Evolutionary conservation across 2,888 invertebrate genomes (phyloP).

Genomic region (Morinoia aosen): DNA sequence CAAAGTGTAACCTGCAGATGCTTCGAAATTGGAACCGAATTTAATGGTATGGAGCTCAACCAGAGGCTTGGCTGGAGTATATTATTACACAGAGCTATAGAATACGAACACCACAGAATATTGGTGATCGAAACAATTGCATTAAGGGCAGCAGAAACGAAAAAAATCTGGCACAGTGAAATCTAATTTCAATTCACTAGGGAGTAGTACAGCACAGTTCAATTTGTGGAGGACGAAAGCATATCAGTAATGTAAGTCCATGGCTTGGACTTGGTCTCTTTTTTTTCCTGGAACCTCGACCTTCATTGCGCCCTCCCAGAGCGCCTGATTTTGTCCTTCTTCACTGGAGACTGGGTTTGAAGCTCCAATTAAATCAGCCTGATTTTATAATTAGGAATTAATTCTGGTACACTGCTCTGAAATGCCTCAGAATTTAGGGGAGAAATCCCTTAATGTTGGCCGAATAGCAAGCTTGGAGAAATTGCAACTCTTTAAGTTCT

Average conservation of each 20-base stretch:
- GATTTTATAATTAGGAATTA: conserved; percentile 14
- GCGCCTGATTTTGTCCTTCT: background rate
- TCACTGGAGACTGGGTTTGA: background rate
- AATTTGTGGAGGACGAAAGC: background rate
- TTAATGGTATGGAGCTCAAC: too few species aligned
- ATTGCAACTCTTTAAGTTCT: background rate
- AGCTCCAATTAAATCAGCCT: conserved; percentile 7
- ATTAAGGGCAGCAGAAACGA: background rate
- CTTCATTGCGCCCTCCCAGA: background rate
- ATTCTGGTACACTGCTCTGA: background rate
- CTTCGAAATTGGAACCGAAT: too few species aligned
- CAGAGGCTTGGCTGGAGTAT: too few species aligned
- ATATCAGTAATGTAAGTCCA: background rate
- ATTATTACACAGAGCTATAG: too few species aligned
- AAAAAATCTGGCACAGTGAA: background rate
- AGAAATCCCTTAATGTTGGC: background rate
- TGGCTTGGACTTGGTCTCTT: background rate
- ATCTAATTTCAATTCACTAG: background rate
- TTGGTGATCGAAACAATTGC: too few species aligned
- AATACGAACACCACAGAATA: too few species aligned
- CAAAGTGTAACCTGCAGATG: too few species aligned
- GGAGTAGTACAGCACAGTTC: background rate
- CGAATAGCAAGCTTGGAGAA: background rate
- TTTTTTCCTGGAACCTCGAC: background rate
- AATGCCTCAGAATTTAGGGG: conserved; percentile 12